Percentiles rank a stretch among this genome's conserved stretches.
Evolutionary conservation across 1,140 invertebrate genomes (phyloP).

Genomic region (Neomicropteryx cornuta): DNA sequence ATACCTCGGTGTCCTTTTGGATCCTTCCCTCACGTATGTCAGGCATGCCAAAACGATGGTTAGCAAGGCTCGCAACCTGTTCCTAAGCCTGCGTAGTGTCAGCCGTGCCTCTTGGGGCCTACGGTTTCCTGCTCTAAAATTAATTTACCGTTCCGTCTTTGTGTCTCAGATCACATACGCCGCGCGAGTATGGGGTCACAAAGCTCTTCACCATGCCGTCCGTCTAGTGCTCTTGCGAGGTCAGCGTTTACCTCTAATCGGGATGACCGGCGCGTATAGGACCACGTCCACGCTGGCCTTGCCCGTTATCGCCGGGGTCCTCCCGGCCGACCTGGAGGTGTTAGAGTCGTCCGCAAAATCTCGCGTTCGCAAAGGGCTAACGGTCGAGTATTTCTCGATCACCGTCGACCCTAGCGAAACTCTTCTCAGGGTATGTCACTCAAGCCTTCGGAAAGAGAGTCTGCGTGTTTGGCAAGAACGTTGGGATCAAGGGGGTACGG

Average conservation of each 20-base stretch:
- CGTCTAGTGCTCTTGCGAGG: slow-evolving; percentile 8
- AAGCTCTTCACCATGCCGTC: neutral
- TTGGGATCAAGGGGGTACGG: slow-evolving; percentile 1
- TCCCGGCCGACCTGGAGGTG: slow-evolving; percentile 13
- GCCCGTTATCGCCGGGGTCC: slow-evolving; percentile 13
- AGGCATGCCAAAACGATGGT: slow-evolving; percentile 5
- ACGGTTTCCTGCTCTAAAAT: slow-evolving; percentile 8
- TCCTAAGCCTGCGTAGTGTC: slow-evolving; percentile 10
- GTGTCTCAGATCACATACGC: slow-evolving; percentile 16
- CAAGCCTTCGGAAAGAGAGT: neutral
- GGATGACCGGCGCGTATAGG: slow-evolving; percentile 15
- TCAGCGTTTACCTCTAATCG: slow-evolving; percentile 12
- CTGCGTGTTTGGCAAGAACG: slow-evolving; percentile 7
- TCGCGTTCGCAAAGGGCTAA: neutral
- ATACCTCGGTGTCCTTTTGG: slow-evolving; percentile 5
- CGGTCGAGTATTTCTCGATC: neutral
- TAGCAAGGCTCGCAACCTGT: slow-evolving; percentile 6
- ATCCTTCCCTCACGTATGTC: slow-evolving; percentile 3
- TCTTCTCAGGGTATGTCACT: too few relatives aligned
- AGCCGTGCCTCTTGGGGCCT: slow-evolving; percentile 14
- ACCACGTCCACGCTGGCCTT: slow-evolving; percentile 14
- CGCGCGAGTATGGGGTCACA: slow-evolving; percentile 14
- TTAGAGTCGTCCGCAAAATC: neutral
- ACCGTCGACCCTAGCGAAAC: too few relatives aligned
- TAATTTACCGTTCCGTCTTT: slow-evolving; percentile 17